Evolutionary conservation across 2,888 invertebrate genomes (phyloP).

Genomic region (Agonopterix subpropinquella): DNA sequence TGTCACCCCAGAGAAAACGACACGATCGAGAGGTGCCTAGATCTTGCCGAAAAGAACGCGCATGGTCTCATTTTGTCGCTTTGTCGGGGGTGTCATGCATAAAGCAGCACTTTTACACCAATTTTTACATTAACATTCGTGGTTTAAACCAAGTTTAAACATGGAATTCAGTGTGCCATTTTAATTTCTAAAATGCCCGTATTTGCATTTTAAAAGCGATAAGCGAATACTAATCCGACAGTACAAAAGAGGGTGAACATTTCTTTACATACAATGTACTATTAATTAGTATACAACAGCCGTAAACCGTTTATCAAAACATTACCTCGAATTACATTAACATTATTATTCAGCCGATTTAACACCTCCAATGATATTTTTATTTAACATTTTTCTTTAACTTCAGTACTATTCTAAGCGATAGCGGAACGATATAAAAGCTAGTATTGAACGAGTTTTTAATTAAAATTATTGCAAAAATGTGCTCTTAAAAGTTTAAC

Average conservation of each 20-base stretch:
- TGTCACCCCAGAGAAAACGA: too few relatives aligned
- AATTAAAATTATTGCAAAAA: conserved; percentile 33
- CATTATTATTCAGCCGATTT: conserved; percentile 29
- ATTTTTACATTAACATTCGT: too few relatives aligned
- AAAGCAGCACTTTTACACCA: too few relatives aligned
- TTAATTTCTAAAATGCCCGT: too few relatives aligned
- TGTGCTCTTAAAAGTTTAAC: conserved; percentile 26
- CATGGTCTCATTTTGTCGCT: too few relatives aligned
- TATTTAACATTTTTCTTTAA: conserved; percentile 22
- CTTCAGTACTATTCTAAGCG: conserved; percentile 41
- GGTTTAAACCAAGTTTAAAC: too few relatives aligned
- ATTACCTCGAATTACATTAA: conserved; percentile 22
- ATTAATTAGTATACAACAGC: conserved; percentile 21
- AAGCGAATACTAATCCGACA: background rate
- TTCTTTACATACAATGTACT: conserved; percentile 1
- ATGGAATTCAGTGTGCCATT: too few relatives aligned
- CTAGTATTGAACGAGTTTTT: conserved; percentile 43
- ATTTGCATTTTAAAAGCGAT: too few relatives aligned
- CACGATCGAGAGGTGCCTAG: too few relatives aligned
- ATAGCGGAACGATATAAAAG: conserved; percentile 60
- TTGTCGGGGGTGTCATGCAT: too few relatives aligned
- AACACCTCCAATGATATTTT: conserved; percentile 27
- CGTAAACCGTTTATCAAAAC: conserved; percentile 20
- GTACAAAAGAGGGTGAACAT: background rate
- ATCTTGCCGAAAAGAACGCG: too few relatives aligned